Base-by-base conservation (phyloP, 2,888 invertebrate genomes). In the Dryocosmus kuriphilus region DNA sequence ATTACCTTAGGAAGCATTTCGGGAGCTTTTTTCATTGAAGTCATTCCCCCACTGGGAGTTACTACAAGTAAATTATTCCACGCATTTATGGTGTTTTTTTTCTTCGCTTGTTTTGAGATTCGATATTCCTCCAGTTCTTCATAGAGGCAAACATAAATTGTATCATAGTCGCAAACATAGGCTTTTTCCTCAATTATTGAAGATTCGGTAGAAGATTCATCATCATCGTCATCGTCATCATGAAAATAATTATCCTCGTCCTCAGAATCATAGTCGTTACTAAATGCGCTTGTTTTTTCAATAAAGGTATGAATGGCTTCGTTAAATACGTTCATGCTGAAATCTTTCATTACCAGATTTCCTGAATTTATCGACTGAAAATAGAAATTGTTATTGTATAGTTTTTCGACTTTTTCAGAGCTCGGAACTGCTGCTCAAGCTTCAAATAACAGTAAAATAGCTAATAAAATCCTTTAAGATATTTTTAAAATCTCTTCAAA, bases 131-230 rank as follows among this genome's bases (percentile, higher is more conserved):
- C 71, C 0, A 71, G 9, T 19, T 51, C 71, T 9, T 71, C 71
- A 9, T 71, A 71, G 6, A 71, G 27, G 4, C 46, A 71, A 11
- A 71, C n/a, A 51, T 51, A 71, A 71, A 71, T 71, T 11, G 46
- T 71, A 22, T 71, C 71, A 19, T 71, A 71, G n/a, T 71, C 30
- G 19, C 71, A 71, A 11, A 71, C n/a, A n/a, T 46, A 71, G 11
- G n/a, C 71, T 27, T 71, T 71, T 27, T 71, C 67, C 6, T 24
- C 67, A 6, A 46, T 24, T 8, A 6, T 6, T 19, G n/a, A 0
- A 1, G 8, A 41, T 19, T 67, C 63, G 24, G n/a, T 19, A 0
- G 22, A 38, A 16, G 24, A 14, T 7, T 38, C 41, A 22, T 16
- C 19, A 22, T 16, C 19, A 27, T 46, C 51, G 7, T 63, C 30